Conservation (phyloP, 1,140 invertebrate species). For the Sogatella furcifera region DNA sequence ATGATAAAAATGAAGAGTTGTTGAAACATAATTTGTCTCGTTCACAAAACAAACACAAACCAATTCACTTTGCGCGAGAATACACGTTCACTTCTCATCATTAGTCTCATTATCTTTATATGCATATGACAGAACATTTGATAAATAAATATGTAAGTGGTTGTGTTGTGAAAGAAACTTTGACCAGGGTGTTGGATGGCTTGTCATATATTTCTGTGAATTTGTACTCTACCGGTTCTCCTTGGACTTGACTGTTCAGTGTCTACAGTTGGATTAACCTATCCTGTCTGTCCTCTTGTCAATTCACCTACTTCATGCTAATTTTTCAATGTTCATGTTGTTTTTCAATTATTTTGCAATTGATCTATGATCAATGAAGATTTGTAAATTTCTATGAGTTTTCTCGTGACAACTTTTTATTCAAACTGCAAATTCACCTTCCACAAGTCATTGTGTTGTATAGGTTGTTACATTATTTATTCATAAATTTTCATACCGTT, state of each 20-base stretch:
- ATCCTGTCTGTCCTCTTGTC: neutral
- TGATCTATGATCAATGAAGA: constrained; percentile 6
- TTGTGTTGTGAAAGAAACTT: constrained; percentile 13
- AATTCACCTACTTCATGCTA: neutral
- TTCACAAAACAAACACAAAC: constrained; percentile 7
- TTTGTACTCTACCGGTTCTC: constrained; percentile 14
- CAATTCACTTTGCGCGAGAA: constrained; percentile 15
- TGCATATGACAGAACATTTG: constrained; percentile 3
- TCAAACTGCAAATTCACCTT: too few relatives aligned
- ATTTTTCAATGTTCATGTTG: neutral
- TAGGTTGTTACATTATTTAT: too few relatives aligned
- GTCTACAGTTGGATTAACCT: neutral
- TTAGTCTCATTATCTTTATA: constrained; percentile 1
- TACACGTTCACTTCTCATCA: constrained; percentile 8
- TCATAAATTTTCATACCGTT: too few relatives aligned
- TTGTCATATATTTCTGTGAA: constrained; percentile 15
- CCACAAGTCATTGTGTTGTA: too few relatives aligned
- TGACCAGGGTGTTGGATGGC: constrained; percentile 13
- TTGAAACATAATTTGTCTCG: neutral
- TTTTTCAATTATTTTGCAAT: neutral
- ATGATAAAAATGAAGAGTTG: neutral
- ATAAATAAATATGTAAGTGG: constrained; percentile 7
- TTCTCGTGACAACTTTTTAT: neutral
- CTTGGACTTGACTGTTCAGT: constrained; percentile 7
- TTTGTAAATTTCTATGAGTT: neutral